Conservation (phyloP, 2,113 vertebrate species). For the Cyphomyrus plagiostoma region DNA sequence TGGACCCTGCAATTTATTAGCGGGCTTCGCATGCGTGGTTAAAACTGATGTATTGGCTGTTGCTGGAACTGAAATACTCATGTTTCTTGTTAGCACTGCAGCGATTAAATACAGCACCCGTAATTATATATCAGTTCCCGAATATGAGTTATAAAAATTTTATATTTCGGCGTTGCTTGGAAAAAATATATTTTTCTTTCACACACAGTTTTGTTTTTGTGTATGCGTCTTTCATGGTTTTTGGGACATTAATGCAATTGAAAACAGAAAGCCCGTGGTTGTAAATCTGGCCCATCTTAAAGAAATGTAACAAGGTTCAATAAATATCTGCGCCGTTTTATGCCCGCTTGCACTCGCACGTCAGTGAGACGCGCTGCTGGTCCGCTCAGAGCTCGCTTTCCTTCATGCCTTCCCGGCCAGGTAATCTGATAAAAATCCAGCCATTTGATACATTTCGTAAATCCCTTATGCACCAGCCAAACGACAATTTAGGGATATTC, state of each 20-base stretch:
- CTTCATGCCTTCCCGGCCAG: not conserved
- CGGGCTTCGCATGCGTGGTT: not conserved
- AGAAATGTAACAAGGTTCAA: not conserved
- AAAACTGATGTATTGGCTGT: not conserved
- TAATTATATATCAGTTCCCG: not conserved
- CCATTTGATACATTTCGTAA: not conserved
- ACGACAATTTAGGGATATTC: not conserved
- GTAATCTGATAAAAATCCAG: not conserved
- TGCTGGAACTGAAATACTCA: not conserved
- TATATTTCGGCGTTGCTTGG: not conserved
- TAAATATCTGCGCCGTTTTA: not conserved
- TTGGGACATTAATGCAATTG: not conserved
- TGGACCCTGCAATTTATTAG: not conserved
- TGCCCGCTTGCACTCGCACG: not conserved
- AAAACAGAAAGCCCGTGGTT: not conserved
- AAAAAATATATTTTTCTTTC: conserved; percentile 2
- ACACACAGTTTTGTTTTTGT: not conserved
- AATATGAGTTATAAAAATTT: not conserved
- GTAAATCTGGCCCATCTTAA: not conserved
- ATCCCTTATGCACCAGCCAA: not conserved
- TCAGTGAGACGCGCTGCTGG: not conserved
- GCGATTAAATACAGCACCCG: not conserved
- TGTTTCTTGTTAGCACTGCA: not conserved
- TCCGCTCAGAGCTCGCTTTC: not conserved
- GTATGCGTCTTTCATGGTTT: not conserved